phyloP scores from a whole-genome alignment of 2,113 vertebrate genomes.

The Lontra canadensis region DNA sequence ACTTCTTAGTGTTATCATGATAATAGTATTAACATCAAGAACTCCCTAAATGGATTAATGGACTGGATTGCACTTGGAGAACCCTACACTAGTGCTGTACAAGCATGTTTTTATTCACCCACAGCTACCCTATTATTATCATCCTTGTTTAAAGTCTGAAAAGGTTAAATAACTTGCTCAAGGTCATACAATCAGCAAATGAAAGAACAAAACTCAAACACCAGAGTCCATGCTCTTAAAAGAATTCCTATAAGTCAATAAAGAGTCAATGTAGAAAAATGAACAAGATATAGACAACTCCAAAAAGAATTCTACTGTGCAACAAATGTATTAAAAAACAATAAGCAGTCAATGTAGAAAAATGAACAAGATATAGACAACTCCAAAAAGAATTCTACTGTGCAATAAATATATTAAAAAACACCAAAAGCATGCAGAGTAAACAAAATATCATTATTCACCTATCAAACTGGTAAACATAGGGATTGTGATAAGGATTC shows the following conservation, averaged over 20 bases:
- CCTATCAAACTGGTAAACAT: background rate
- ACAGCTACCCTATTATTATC: background rate
- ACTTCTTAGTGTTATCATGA: background rate
- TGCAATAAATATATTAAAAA: background rate
- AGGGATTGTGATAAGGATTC: background rate
- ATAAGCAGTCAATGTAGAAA: too few relatives aligned
- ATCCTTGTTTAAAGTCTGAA: background rate
- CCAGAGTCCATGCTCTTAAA: background rate
- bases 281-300: background rate
- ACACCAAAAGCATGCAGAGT: background rate
- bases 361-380: background rate
- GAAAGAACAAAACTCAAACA: conserved; percentile 23
- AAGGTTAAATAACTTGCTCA: background rate
- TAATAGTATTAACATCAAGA: background rate
- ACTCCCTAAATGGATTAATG: background rate
- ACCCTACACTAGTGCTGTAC: background rate
- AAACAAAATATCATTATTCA: background rate
- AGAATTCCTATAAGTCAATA: background rate
- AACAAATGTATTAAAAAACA: conserved; percentile 5
- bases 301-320: conserved; percentile 16
- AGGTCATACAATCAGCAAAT: background rate
- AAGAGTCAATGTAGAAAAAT: background rate
- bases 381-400: conserved; percentile 12
- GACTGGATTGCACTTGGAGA: background rate
- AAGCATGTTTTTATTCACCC: background rate